Conservation (phyloP, 2,888 invertebrate genomes). For the Lithophane leautieri region DNA sequence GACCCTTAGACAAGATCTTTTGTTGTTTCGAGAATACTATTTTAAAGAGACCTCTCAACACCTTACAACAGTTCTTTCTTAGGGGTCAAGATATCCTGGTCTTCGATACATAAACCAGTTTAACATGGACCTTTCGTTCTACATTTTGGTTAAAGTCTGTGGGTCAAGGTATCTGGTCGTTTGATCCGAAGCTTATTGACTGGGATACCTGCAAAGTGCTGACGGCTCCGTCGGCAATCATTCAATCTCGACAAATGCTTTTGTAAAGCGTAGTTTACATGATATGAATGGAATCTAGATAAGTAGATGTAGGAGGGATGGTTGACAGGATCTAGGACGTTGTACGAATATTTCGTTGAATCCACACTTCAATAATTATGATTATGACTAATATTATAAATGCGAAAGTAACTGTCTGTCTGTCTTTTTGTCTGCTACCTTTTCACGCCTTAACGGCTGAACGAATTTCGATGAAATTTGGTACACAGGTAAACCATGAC, state of each 20-base stretch:
- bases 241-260: constrained; percentile 65
- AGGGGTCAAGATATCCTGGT: not conserved
- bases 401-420: too few relatives aligned
- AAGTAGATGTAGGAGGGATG: not conserved
- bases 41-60: constrained; percentile 17
- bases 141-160: not conserved
- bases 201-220: constrained; percentile 57
- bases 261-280: constrained; percentile 47
- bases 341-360: not conserved
- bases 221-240: constrained; percentile 56
- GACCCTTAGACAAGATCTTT: constrained; percentile 49
- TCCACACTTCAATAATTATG: too few relatives aligned
- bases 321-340: not conserved
- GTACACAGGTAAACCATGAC: too few relatives aligned
- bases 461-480: too few relatives aligned
- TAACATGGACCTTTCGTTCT: not conserved
- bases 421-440: too few relatives aligned
- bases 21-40: constrained; percentile 29
- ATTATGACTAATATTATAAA: too few relatives aligned
- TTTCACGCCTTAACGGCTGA: too few relatives aligned
- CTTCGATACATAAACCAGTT: constrained; percentile 5
- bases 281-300: constrained; percentile 15
- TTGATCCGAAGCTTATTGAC: constrained; percentile 47
- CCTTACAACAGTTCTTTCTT: not conserved
- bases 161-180: constrained; percentile 23